These are phyloP conservation scores for Diadema setosum DNA, from an alignment of 35 echinoderm and acorn worm species.

Conservation along the genomic window DNA sequence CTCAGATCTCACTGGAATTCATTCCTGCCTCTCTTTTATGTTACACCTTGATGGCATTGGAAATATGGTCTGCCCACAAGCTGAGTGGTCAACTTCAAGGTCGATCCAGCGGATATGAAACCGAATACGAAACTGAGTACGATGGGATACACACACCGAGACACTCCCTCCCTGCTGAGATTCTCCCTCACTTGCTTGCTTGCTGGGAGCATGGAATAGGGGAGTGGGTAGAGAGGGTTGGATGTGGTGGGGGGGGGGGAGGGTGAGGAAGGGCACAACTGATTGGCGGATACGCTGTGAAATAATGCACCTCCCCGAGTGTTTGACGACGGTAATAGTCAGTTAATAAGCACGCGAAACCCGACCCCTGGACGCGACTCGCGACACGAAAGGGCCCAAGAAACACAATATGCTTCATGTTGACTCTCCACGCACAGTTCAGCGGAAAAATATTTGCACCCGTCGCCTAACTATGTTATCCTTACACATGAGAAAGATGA, in stretches of 20 bases:
- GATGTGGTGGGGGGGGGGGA: no score
- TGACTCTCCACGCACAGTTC: slow-evolving; percentile 2
- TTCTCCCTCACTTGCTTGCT: no score
- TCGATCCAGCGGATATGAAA: slow-evolving; percentile 17
- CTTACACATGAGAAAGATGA: no score
- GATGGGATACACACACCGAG: no score
- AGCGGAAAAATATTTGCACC: slow-evolving; percentile 19
- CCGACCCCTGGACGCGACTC: slow-evolving; percentile 1
- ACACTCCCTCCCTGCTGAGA: no score
- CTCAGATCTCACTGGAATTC: no score
- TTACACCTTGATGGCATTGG: not conserved
- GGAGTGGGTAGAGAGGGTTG: no score
- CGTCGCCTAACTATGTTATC: slow-evolving; percentile 21
- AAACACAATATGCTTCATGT: slow-evolving; percentile 1
- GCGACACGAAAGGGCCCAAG: not conserved
- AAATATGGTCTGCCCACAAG: not conserved
- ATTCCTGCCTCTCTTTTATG: no score
- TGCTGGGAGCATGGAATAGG: no score
- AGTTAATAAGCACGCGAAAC: slow-evolving; percentile 25
- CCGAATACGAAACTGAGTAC: no score
- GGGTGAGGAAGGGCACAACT: no score
- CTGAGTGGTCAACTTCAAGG: not conserved
- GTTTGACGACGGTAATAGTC: slow-evolving; percentile 19
- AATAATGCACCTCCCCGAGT: slow-evolving; percentile 27
- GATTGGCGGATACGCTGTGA: not conserved